Evolutionary conservation across 2,888 invertebrate genomes (phyloP).

Genomic region (Plebejus argus): DNA sequence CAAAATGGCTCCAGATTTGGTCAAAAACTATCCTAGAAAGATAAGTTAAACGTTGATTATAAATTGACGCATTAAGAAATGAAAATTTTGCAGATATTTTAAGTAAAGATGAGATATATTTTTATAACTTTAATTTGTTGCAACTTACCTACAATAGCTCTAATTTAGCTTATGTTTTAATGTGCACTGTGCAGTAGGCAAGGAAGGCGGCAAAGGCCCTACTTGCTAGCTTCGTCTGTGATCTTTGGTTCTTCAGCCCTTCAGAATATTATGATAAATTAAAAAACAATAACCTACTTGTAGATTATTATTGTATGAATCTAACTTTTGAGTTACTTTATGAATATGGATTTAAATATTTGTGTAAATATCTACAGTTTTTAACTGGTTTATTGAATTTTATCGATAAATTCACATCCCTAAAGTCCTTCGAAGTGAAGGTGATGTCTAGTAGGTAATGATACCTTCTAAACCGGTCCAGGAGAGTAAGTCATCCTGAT

Average conservation of each 20-base stretch:
- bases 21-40: too few species aligned
- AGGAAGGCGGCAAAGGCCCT: too few species aligned
- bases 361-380: too few species aligned
- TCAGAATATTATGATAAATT: too few species aligned
- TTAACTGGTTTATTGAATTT: neutral
- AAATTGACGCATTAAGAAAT: too few species aligned
- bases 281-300: too few species aligned
- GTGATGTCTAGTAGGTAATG: slow-evolving; percentile 23
- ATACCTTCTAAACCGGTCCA: neutral
- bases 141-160: neutral
- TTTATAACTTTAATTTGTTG: neutral
- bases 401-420: slow-evolving; percentile 46
- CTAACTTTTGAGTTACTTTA: too few species aligned
- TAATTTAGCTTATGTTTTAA: neutral
- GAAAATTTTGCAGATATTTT: neutral
- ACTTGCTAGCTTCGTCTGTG: neutral
- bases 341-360: too few species aligned
- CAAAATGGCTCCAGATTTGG: neutral
- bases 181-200: neutral
- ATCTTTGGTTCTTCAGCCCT: too few species aligned
- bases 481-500: slow-evolving; percentile 22
- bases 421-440: slow-evolving; percentile 24
- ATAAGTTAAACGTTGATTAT: too few species aligned
- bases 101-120: neutral
- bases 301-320: too few species aligned